These are phyloP conservation scores for Aix galericulata DNA, from an alignment of 2,113 vertebrate genomes.

Conservation along the genomic window DNA sequence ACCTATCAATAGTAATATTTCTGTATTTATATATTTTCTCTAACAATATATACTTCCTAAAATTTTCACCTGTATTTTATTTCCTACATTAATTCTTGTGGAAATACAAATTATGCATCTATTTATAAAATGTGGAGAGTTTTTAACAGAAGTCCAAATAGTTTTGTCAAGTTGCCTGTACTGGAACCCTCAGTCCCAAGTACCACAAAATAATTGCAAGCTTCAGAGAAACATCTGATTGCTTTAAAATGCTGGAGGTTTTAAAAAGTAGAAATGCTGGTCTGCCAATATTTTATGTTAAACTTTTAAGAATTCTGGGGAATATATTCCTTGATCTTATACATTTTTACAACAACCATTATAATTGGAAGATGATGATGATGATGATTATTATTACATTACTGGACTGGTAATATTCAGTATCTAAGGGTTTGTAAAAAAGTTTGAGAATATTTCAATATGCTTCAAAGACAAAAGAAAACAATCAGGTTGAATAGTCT, in stretches of 20 bases:
- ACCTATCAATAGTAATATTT: background rate
- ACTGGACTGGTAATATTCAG: background rate
- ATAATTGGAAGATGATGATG: background rate
- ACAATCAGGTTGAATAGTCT: background rate
- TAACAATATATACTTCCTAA: background rate
- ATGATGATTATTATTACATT: background rate
- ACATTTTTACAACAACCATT: background rate
- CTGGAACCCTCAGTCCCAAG: background rate
- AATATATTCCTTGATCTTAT: background rate
- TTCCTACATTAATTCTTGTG: background rate
- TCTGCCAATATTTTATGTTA: background rate
- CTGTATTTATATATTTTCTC: background rate
- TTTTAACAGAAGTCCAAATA: background rate
- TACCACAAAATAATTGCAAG: background rate
- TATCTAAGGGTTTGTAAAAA: background rate
- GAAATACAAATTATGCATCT: background rate
- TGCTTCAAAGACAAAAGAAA: background rate
- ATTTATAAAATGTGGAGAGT: background rate
- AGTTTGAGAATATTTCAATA: background rate
- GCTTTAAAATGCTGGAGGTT: background rate
- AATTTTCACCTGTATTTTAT: background rate
- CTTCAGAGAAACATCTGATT: background rate
- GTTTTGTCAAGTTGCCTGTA: background rate
- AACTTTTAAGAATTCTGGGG: background rate
- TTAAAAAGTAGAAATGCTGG: background rate